Conservation (phyloP, 2,797 vertebrate genomes). For the Sebastes melanostomus region DNA sequence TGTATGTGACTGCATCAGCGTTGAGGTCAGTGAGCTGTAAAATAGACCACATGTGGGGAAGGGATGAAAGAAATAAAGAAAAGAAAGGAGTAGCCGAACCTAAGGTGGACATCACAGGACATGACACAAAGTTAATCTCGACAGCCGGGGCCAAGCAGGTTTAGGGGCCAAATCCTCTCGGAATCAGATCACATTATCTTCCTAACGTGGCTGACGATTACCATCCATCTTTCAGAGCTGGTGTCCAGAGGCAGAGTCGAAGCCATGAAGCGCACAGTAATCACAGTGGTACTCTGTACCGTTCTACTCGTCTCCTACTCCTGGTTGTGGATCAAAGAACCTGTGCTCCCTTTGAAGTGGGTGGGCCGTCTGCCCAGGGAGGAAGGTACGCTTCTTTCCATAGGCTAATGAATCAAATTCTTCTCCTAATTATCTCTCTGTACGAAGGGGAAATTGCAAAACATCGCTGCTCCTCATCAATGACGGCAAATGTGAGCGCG, state of each 20-base stretch:
- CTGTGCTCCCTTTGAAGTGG: conserved; percentile 71
- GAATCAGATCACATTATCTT: conserved; percentile 70
- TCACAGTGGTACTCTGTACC: conserved; percentile 44
- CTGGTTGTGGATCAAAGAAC: conserved; percentile 72
- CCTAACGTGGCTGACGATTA: conserved; percentile 59
- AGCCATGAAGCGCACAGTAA: conserved; percentile 53
- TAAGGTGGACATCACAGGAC: conserved; percentile 56
- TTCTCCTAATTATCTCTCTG: conserved; percentile 75
- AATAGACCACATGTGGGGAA: conserved; percentile 51
- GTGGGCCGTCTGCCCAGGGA: conserved; percentile 51
- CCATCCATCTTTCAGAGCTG: conserved; percentile 66
- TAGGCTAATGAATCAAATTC: conserved; percentile 79
- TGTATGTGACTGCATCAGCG: conserved; percentile 26
- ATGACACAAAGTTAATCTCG: conserved; percentile 63
- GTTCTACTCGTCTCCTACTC: conserved; percentile 54
- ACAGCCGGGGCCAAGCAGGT: conserved; percentile 54
- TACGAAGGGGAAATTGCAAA: conserved; percentile 54
- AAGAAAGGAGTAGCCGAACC: conserved; percentile 36
- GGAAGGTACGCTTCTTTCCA: conserved; percentile 59
- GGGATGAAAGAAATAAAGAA: conserved; percentile 48
- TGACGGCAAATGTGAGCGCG: conserved; percentile 30
- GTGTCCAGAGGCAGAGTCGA: conserved; percentile 59
- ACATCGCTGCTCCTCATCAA: conserved; percentile 48
- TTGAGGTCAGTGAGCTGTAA: conserved; percentile 65
- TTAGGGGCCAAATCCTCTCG: conserved; percentile 61